Evolutionary conservation across 2,797 vertebrate species (phyloP).

Genomic region (Ceyx erithaca): DNA sequence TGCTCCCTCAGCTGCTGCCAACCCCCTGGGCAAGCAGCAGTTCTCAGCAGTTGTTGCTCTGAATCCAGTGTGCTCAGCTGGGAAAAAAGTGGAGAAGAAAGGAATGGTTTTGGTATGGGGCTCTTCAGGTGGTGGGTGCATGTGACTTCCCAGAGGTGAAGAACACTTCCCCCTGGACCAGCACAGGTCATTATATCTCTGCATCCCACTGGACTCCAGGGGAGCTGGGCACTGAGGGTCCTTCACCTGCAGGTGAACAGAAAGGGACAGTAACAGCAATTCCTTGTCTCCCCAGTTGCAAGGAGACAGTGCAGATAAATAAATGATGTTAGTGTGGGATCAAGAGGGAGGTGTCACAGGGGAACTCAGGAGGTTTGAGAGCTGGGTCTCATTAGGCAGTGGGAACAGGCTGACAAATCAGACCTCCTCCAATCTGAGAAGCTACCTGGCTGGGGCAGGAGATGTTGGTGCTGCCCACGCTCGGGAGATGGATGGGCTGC

Average conservation of each 20-base stretch:
- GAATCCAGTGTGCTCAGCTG: not conserved
- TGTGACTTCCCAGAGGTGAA: not conserved
- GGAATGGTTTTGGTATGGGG: not conserved
- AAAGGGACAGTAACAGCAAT: not conserved
- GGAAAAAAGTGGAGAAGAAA: not conserved
- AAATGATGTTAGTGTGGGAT: not conserved
- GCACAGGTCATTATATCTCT: not conserved
- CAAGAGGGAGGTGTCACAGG: not conserved
- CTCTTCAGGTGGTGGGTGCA: not conserved
- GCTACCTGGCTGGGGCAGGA: fast-evolving
- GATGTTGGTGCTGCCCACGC: fast-evolving
- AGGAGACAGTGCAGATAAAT: not conserved
- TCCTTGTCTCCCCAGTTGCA: not conserved
- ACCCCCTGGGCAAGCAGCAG: not conserved
- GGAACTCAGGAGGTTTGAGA: not conserved
- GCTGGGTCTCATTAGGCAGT: not conserved
- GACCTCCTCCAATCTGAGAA: not conserved
- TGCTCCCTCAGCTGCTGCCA: not conserved
- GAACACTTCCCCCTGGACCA: not conserved
- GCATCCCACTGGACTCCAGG: not conserved
- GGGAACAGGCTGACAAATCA: not conserved
- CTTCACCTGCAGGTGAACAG: not conserved
- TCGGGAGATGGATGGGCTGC: not conserved
- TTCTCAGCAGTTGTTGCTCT: not conserved
- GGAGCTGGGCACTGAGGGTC: not conserved